A percentile compares a stretch with the other conserved stretches of the same genome.
Evolutionary conservation across 2,113 vertebrate species (phyloP).

Genomic region (Trachemys scripta): DNA sequence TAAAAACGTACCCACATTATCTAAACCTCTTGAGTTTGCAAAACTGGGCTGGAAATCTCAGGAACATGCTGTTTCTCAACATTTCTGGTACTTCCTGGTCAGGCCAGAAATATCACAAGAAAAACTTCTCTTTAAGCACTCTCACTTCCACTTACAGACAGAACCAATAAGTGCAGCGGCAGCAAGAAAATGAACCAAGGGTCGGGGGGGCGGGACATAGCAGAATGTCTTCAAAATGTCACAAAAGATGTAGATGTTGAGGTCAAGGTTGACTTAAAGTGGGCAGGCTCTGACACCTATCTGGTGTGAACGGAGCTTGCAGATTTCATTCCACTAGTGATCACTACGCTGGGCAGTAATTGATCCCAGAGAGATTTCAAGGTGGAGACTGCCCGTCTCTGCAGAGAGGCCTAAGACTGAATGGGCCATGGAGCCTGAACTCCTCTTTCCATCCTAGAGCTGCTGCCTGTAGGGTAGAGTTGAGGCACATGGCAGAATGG

Average conservation of each 20-base stretch:
- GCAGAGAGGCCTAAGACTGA: background rate
- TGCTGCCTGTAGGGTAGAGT: background rate
- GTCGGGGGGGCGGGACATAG: background rate
- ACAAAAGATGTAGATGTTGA: background rate
- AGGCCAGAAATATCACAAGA: background rate
- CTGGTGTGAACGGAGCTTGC: background rate
- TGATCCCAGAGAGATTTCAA: background rate
- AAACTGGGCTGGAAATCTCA: background rate
- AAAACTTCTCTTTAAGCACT: slow-evolving; percentile 54
- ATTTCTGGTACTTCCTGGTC: slow-evolving; percentile 47
- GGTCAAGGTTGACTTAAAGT: background rate
- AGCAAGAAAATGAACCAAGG: slow-evolving; percentile 23
- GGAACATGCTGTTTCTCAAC: background rate
- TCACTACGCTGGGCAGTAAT: fast-evolving
- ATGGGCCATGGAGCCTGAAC: background rate
- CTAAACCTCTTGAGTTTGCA: background rate
- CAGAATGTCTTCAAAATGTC: slow-evolving; percentile 21
- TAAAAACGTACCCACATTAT: background rate
- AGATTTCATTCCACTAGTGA: fast-evolving
- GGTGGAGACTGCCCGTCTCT: background rate
- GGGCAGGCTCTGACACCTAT: fast-evolving
- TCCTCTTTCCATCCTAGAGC: fast-evolving
- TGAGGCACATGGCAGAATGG: background rate
- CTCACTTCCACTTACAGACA: slow-evolving; percentile 65
- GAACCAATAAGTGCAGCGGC: background rate